Evolutionary conservation across 53 echinoderm and acorn worm species (phyloP).

Genomic region (Mesocentrotus franciscanus): DNA sequence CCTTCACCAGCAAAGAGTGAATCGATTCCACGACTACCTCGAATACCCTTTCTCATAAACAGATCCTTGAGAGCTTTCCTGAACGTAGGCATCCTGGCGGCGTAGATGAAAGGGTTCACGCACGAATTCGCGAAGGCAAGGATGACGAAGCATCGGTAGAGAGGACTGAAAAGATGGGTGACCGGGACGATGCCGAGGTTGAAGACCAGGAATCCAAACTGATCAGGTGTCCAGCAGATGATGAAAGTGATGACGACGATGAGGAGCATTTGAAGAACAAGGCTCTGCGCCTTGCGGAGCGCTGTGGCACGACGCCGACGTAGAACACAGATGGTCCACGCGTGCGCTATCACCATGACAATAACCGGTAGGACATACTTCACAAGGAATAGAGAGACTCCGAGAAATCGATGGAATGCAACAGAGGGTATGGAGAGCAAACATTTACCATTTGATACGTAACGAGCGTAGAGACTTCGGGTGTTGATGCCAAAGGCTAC

Average conservation of each 20-base stretch:
- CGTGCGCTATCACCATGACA: constrained; percentile 74
- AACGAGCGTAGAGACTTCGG: constrained; percentile 69
- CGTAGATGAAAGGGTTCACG: constrained; percentile 79
- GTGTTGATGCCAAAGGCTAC: constrained; percentile 57
- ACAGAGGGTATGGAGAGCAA: constrained; percentile 26
- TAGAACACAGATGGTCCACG: constrained; percentile 67
- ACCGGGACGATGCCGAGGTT: constrained; percentile 70
- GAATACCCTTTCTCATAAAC: background rate
- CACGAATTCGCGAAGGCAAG: constrained; percentile 82
- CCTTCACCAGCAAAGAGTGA: constrained; percentile 20
- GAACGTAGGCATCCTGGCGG: constrained; percentile 73
- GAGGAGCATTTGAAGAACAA: constrained; percentile 77
- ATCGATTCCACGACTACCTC: background rate
- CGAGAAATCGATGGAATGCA: constrained; percentile 68
- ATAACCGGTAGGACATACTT: constrained; percentile 76
- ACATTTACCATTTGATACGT: constrained; percentile 55
- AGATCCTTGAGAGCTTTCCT: constrained; percentile 64
- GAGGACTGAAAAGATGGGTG: constrained; percentile 66
- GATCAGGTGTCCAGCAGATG: constrained; percentile 86
- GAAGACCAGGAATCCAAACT: constrained; percentile 74
- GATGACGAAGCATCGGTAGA: constrained; percentile 74
- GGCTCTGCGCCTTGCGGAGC: constrained; percentile 71
- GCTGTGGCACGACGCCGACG: constrained; percentile 62
- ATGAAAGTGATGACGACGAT: constrained; percentile 85
- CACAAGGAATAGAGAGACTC: constrained; percentile 70